phyloP scores from a whole-genome alignment of 2,113 vertebrate species.

The Melierax canorus region DNA sequence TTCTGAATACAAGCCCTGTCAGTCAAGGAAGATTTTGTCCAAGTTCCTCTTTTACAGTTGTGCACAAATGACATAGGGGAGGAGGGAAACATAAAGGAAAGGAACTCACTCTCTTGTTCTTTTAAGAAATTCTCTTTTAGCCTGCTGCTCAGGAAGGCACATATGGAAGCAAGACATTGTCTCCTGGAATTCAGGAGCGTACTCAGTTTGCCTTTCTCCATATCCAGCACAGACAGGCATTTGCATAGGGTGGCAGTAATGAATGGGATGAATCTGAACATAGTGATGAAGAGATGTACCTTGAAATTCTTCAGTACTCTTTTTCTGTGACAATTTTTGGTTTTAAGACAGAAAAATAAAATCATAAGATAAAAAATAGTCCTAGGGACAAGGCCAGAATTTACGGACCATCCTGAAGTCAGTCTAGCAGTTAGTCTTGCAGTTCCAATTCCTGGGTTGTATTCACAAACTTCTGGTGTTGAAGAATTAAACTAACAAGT shows the following conservation, averaged over 20 bases:
- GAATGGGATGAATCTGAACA: background rate
- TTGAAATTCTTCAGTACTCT: background rate
- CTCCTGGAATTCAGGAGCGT: background rate
- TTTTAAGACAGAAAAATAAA: background rate
- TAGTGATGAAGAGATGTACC: background rate
- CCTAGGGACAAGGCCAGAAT: background rate
- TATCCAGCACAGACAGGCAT: background rate
- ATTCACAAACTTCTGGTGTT: background rate
- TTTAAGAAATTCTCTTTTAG: background rate
- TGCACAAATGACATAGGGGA: background rate
- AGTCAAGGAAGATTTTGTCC: background rate
- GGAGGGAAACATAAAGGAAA: background rate
- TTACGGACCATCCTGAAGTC: background rate
- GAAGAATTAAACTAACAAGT: background rate
- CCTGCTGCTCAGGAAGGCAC: background rate
- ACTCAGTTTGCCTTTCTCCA: background rate
- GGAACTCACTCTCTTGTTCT: background rate
- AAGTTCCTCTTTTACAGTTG: background rate
- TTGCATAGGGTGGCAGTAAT: background rate
- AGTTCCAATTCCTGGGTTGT: background rate
- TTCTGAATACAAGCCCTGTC: background rate
- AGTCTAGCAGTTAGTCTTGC: background rate
- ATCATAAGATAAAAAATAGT: background rate
- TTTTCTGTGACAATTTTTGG: background rate
- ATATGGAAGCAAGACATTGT: background rate